Evolutionary conservation across 2,888 invertebrate genomes (phyloP), one percentile per base, ranked within the genome.

Genomic region (Tachina lurida): DNA sequence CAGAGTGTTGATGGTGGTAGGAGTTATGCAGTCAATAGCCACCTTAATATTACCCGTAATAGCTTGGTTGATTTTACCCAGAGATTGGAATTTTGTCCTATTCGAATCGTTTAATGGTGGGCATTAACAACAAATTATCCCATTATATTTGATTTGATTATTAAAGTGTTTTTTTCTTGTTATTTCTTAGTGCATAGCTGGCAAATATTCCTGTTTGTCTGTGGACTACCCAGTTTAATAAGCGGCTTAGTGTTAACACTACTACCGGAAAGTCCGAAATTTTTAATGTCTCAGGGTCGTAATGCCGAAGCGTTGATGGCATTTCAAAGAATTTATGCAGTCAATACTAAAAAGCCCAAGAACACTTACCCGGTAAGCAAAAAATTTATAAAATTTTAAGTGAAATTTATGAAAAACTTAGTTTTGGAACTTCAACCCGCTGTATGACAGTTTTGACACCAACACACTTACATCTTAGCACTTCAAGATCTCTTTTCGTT

Each of bases 21-120:
- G 96, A 67, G 93, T 95, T 71, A 94, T 95, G 88, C 95, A 95
- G 88, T 95, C 95, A 63, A 89, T 95, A 22, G 96, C 94, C 17
- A 95, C 94, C 88, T 93, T 95, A 75, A 91, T 95, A 3, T 93
- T 96, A 79, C 95, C 96, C n/a, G 93, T 95, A 63, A 90, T 97
- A 74, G 97, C 97, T 3, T 96, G 96, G 95, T 92, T 94, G 12
- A 93, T 97, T 22, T 94, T 97, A 84, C 96, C 96, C 0, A 93
- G 94, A 67, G 92, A 94, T 56, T 94, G 95, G 94, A 92, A 94
- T 63, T 94, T 95, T 88, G 89, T 91, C 10, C 68, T 95, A 0
- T 90, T 93, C 67, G 90, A 91, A 41, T 91, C 91, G 2, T 75
- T 93, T 84, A 90, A 93, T 78, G 90, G 93, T 93, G 89, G 17